phyloP scores from a whole-genome alignment of 2,888 invertebrate species.

The Clanis bilineata region DNA sequence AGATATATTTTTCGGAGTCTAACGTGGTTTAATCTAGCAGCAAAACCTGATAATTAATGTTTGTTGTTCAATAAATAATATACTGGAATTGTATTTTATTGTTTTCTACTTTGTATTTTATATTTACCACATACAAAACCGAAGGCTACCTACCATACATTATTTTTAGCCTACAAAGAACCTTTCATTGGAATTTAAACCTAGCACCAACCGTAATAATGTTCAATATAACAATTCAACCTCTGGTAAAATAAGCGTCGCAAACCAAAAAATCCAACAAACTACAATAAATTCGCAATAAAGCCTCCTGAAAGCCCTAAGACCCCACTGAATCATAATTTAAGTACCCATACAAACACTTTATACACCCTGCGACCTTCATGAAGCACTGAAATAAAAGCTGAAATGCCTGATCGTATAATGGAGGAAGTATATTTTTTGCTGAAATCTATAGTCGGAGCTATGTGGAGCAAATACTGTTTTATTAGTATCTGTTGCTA shows the following conservation, averaged over 20 bases:
- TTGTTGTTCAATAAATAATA: too few species aligned
- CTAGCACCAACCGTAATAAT: background rate
- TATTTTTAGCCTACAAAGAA: background rate
- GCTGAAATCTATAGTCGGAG: background rate
- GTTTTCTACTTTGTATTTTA: too few species aligned
- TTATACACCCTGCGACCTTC: slow-evolving; percentile 32
- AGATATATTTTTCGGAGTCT: too few species aligned
- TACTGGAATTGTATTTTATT: too few species aligned
- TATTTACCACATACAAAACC: too few species aligned
- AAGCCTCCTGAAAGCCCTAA: slow-evolving; percentile 14
- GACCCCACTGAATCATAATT: slow-evolving; percentile 27
- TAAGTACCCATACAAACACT: slow-evolving; percentile 26
- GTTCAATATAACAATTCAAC: background rate
- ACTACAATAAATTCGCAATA: slow-evolving; percentile 10
- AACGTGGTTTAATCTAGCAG: too few species aligned
- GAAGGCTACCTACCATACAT: too few species aligned
- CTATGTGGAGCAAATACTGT: background rate
- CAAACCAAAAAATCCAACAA: background rate
- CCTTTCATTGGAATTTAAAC: background rate
- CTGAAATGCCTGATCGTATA: slow-evolving; percentile 11
- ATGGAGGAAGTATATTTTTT: slow-evolving; percentile 4
- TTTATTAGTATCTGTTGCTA: background rate
- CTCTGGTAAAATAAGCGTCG: background rate
- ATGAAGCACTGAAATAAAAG: slow-evolving; percentile 18
- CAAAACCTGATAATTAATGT: too few species aligned